Evolutionary conservation across 2,888 invertebrate genomes (phyloP), one percentile per base, ranked within the genome.

Genomic region (Cerceris ruficornis): DNA sequence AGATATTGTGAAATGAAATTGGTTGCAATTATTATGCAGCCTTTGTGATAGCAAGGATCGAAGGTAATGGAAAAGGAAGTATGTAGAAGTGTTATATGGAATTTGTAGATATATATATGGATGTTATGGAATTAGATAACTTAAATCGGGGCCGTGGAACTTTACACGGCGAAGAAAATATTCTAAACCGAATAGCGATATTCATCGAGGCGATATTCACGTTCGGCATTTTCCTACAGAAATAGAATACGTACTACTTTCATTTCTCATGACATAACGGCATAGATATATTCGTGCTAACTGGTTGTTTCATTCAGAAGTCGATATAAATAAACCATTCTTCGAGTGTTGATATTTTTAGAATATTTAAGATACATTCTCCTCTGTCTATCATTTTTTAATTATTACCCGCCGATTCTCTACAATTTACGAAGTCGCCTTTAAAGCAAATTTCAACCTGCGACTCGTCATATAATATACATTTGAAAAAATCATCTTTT

Each of bases 301-400:
- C 52, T 42, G 57, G 9, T 71, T 54, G 55, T 61, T 71, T 67
- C 61, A 73, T 73, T 73, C 69, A 69, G 49, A 39, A 55, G 28
- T 7, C 6, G 17, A 7, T 55, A 55, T 55, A 28, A 55, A 55
- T 55, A 17, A 15, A 7, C 17, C 55, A 9, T 28, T 8, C 15
- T 7, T 55, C 8, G 7, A 55, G 17, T 17, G 2, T 15, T 7
- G 17, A 17, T 55, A 55, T 8, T 55, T 55, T 55, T 55, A 14
- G 46, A 46, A 13, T 46, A 46, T 11, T 11, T 2, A 5, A 6
- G 52, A n/a, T 46, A 52, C 52, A 14, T 28, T 46, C 11, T 4
- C 46, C 46, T 46, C 46, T 46, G 28, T 1, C 28, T 28, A 46
- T 46, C 46, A 8, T 39, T 28, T 57, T 11, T 2, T 28, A 28